Evolutionary conservation across 1,140 invertebrate genomes (phyloP).

Genomic region (Drosophila malerkotliana): DNA sequence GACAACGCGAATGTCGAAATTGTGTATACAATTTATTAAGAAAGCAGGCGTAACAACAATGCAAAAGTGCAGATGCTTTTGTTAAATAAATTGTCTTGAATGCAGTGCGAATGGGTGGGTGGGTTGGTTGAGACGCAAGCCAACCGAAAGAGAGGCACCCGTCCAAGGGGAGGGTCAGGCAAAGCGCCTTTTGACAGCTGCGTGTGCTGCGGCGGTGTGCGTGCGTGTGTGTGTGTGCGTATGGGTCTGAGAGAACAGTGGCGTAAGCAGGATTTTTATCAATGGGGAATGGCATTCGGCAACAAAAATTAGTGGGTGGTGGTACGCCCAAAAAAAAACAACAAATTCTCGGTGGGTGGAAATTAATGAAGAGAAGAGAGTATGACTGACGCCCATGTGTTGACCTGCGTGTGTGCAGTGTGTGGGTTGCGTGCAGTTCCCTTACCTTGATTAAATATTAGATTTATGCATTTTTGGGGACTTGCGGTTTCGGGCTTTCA

Average conservation of each 20-base stretch:
- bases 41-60: slow-evolving; percentile 54
- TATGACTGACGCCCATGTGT: neutral
- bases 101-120: slow-evolving; percentile 39
- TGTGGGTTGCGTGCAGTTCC: slow-evolving; percentile 37
- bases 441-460: slow-evolving; percentile 55
- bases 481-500: slow-evolving; percentile 6
- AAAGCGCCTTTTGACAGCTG: slow-evolving; percentile 45
- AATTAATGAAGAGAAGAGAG: neutral
- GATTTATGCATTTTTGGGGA: slow-evolving; percentile 70
- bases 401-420: slow-evolving; percentile 2
- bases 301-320: neutral
- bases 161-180: neutral
- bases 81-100: slow-evolving; percentile 62
- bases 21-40: slow-evolving; percentile 74
- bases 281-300: neutral
- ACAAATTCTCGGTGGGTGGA: neutral
- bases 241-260: slow-evolving; percentile 12
- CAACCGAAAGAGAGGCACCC: slow-evolving; percentile 1
- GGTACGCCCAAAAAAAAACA: neutral
- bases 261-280: slow-evolving; percentile 8
- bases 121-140: neutral
- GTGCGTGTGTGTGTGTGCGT: slow-evolving; percentile 27
- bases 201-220: slow-evolving; percentile 36
- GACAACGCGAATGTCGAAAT: slow-evolving; percentile 65
- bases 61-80: slow-evolving; percentile 53